Evolutionary conservation across 92 coral and sea anemone species (phyloP), one percentile per base, ranked within the genome.

Genomic region (Desmophyllum pertusum): DNA sequence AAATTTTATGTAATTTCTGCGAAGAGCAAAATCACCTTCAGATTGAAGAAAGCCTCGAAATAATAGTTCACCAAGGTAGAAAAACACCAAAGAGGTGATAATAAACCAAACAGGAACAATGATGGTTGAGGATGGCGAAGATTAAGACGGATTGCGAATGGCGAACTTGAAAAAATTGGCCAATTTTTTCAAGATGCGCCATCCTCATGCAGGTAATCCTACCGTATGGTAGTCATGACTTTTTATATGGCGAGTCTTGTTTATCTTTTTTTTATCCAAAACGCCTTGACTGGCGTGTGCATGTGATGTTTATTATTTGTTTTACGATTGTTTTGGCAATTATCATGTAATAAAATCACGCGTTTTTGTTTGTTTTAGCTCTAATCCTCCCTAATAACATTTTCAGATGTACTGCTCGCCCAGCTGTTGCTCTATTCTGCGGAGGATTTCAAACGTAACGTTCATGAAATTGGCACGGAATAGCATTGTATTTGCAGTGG

Each of bases 341-440:
- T 40, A 61, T 29, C 30, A 27, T 29, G 66, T 50, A 53, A 51
- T 76, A 35, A 74, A 75, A 5, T 46, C 27, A 25, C 5, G 38
- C 40, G 36, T 29, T 74, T 23, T 78, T 78, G 72, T 78, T 78
- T 78, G 46, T 25, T 62, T 41, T 39, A 57, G 81, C 21, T 23
- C 27, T 62, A 40, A 62, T 78, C 57, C 72, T 29, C 55, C 40
- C 41, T 61, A 55, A 78, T 61, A 14, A 11, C 2, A 25, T 61
- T 38, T n/a, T 15, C 55, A 78, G 82, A 10, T 61, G 82, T 45
- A 33, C 41, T n/a, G 27, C 10, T 35, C 19, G 39, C 38, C 29
- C 78, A 62, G 71, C 30, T 78, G 82, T 31, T 59, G 25, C 6
- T 17, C 4, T 1, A 5, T 1, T 76, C 27, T 15, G 29, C 66